Conservation (phyloP, 2,888 invertebrate species). For the Ferrisia virgata region DNA sequence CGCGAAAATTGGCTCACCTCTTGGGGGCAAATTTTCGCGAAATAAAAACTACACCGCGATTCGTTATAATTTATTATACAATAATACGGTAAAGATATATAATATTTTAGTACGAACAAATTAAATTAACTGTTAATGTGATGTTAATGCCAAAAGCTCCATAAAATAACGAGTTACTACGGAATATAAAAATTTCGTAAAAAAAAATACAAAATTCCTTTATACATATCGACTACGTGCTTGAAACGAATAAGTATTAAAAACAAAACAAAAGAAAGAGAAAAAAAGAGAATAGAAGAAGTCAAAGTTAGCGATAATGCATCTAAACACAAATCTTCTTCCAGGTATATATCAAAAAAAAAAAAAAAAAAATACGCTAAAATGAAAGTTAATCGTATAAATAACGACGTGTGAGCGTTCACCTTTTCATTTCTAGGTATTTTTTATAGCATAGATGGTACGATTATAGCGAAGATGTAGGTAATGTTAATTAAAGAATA, state of each 20-base stretch:
- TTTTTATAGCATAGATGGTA: too few species aligned
- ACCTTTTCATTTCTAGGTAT: too few species aligned
- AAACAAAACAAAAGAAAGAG: too few species aligned
- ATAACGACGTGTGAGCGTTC: neutral
- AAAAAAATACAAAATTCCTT: constrained; percentile 27
- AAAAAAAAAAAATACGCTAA: neutral
- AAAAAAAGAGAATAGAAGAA: neutral
- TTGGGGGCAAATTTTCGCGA: neutral
- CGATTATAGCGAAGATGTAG: neutral
- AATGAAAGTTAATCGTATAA: constrained; percentile 1
- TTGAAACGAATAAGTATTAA: neutral
- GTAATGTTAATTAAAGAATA: too few species aligned
- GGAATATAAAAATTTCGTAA: constrained; percentile 31
- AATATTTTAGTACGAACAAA: constrained; percentile 31
- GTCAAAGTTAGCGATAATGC: neutral
- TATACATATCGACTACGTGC: constrained; percentile 6
- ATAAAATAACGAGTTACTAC: constrained; percentile 30
- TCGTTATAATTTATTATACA: constrained; percentile 26
- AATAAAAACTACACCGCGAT: constrained; percentile 10
- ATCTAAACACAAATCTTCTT: neutral
- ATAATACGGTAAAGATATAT: constrained; percentile 25
- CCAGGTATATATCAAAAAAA: neutral
- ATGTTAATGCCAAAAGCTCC: constrained; percentile 29
- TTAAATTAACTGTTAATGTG: constrained; percentile 28
- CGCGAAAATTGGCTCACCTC: neutral